Percentiles rank a stretch among this genome's conserved stretches.
Conservation (phyloP, 2,113 vertebrate species). For the Bufo gargarizans region DNA sequence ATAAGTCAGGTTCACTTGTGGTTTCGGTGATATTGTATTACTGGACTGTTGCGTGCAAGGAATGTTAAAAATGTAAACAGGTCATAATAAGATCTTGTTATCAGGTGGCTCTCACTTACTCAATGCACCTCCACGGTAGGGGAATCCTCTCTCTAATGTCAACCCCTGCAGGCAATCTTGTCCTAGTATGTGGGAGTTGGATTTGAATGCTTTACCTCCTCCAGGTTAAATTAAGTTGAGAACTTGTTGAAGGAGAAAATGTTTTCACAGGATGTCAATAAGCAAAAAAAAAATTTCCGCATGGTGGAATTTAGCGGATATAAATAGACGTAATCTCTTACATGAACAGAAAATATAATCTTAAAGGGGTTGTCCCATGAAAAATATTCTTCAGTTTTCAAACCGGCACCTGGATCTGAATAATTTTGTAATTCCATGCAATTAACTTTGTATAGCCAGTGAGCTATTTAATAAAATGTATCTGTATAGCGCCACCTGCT, state of each 20-base stretch:
- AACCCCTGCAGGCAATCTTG: constrained; percentile 17
- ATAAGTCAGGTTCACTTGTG: constrained; percentile 47
- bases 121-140: constrained; percentile 29
- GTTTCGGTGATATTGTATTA: constrained; percentile 53
- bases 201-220: constrained; percentile 19
- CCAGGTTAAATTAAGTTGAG: not conserved
- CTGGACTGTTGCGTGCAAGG: constrained; percentile 30
- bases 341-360: too few species aligned
- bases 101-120: not conserved
- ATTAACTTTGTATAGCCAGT: too few species aligned
- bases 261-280: not conserved
- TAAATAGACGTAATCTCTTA: not conserved
- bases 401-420: too few species aligned
- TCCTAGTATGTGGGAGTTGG: constrained; percentile 33
- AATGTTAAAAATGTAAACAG: constrained; percentile 54
- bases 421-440: too few species aligned
- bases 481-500: too few species aligned
- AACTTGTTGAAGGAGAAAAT: constrained; percentile 36
- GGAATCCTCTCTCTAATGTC: constrained; percentile 33
- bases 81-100: constrained; percentile 10
- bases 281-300: not conserved
- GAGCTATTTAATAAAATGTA: too few species aligned
- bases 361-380: too few species aligned
- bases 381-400: too few species aligned
- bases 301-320: not conserved